Percentiles rank a stretch among this genome's conserved stretches.
Conservation (phyloP, 2,888 invertebrate species). For the Leptopilina myrica region DNA sequence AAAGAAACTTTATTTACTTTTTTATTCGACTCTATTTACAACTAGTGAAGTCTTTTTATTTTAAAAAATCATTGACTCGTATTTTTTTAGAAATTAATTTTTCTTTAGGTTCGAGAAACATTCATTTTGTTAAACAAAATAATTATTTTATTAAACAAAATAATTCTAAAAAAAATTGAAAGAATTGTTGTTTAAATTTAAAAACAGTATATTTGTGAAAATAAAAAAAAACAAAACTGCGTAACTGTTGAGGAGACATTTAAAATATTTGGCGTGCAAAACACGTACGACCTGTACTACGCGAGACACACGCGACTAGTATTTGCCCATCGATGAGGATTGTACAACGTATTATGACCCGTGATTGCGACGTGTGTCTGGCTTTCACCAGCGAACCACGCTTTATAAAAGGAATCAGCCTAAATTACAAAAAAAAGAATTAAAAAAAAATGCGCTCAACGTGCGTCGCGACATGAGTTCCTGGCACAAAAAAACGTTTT, state of each 20-base stretch:
- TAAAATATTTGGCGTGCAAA: constrained; percentile 24
- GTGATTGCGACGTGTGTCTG: constrained; percentile 16
- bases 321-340: constrained; percentile 32
- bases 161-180: too few relatives aligned
- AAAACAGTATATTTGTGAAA: too few relatives aligned
- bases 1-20: too few relatives aligned
- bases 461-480: constrained; percentile 46
- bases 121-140: too few relatives aligned
- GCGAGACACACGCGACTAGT: constrained; percentile 18
- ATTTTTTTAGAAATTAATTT: too few relatives aligned
- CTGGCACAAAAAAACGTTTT: constrained; percentile 30
- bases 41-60: too few relatives aligned
- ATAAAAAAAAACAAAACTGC: neutral
- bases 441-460: constrained; percentile 47
- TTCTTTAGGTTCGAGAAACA: too few relatives aligned
- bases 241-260: constrained; percentile 20
- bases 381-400: constrained; percentile 17
- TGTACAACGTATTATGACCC: constrained; percentile 11
- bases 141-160: too few relatives aligned
- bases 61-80: too few relatives aligned
- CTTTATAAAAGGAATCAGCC: constrained; percentile 35
- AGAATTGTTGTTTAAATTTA: neutral
- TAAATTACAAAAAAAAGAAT: constrained; percentile 44
- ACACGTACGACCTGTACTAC: constrained; percentile 24
- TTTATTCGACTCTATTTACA: too few relatives aligned